Evolutionary conservation across 2,888 invertebrate genomes (phyloP), one percentile per base, ranked within the genome.

Genomic region (Nebria salina): DNA sequence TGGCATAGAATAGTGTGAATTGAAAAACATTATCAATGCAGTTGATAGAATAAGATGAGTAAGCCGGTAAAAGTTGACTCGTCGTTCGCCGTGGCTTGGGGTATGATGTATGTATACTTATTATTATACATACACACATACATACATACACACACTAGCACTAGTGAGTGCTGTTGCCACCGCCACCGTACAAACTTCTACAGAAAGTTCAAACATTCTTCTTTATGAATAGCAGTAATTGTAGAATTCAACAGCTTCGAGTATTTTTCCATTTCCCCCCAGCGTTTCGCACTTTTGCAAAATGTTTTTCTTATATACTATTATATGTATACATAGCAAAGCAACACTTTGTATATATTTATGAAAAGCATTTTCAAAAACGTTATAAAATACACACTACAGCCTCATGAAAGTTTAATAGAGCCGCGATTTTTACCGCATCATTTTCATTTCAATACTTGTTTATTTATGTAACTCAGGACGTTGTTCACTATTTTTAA

Each of bases 361-460:
- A 72, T 78, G 78, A 65, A 78, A 78, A 65, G 73, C 65, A 72
- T 78, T 34, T 70, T 77, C 8, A 20, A 66, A 66, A 25, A 25
- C 34, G 34, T 20, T 43, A 66, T 76, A 68, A 76, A 76, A 76
- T 76, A 66, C 65, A 76, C 70, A 68, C 70, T 68, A 66, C 13
- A 76, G 66, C 9, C 76, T 66, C 76, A 76, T 76, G 66, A 76
- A 76, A 76, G 26, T 76, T 66, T 41, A 65, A 76, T 76, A 73
- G 41, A 15, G 43, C 43, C 43, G 9, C 43, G 43, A 43, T 9
- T 43, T 43, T 43, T 43, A 8, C 43, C 9, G 6, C 43, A 8
- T 13, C 13, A 54, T 54, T 54, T 54, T 54, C 54, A 54, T 54
- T 13, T 54, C 54, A 54, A 54, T 54, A 13, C 54, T 11, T 54